Evolutionary conservation across 2,113 vertebrate species (phyloP).

Genomic region (Nothoprocta perdicaria): DNA sequence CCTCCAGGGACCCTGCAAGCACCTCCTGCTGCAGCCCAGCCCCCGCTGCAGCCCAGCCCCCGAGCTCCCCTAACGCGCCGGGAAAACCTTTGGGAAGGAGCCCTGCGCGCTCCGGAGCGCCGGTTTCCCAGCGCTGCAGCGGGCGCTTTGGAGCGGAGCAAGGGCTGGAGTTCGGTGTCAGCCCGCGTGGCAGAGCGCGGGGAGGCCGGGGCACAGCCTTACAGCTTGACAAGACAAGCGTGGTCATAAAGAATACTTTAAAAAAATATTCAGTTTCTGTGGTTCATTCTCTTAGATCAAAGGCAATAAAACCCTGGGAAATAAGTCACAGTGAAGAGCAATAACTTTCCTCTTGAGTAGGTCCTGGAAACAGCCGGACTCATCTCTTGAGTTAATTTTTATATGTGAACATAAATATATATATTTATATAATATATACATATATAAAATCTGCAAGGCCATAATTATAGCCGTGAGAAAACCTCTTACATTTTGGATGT

Average conservation of each 20-base stretch:
- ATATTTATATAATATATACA: not conserved
- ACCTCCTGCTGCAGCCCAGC: not conserved
- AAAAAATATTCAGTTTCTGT: not conserved
- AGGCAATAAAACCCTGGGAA: not conserved
- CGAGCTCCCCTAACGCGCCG: too few relatives aligned
- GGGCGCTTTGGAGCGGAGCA: not conserved
- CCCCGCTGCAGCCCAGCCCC: not conserved
- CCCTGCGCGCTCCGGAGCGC: not conserved
- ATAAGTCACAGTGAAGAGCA: not conserved
- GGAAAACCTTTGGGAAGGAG: not conserved
- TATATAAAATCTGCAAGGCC: not conserved
- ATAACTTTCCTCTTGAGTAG: not conserved
- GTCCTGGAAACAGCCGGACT: not conserved
- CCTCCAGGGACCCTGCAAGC: not conserved
- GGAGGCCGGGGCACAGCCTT: not conserved
- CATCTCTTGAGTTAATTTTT: not conserved
- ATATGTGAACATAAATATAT: not conserved
- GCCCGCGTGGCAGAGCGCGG: rapidly evolving
- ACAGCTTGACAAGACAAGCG: not conserved
- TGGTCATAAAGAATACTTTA: not conserved
- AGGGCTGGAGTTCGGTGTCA: not conserved
- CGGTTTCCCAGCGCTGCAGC: not conserved
- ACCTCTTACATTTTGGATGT: not conserved
- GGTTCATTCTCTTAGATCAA: not conserved
- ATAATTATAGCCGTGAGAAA: not conserved